These are phyloP conservation scores for Ellobius talpinus DNA, from an alignment of 2,113 vertebrate species.

Conservation along the genomic window DNA sequence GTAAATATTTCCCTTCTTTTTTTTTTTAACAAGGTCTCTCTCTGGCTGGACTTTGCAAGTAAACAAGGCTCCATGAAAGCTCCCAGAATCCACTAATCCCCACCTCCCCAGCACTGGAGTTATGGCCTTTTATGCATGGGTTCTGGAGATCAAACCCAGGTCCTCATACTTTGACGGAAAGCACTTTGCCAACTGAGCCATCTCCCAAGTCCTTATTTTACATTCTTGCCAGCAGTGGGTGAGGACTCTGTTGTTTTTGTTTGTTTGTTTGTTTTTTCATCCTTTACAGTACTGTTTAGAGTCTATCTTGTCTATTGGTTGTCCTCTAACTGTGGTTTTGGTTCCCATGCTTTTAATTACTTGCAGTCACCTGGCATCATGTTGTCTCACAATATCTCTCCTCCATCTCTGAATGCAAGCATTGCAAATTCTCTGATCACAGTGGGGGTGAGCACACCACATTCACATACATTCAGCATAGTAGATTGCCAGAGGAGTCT, in stretches of 20 bases:
- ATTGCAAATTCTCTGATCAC: not conserved
- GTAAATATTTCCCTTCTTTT: too few species aligned
- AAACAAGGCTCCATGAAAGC: not conserved
- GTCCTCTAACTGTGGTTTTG: not conserved
- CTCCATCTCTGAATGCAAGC: not conserved
- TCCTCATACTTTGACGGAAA: not conserved
- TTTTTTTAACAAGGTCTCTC: not conserved
- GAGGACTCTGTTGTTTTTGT: too few species aligned
- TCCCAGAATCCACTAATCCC: not conserved
- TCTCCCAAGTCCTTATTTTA: not conserved
- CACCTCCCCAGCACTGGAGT: not conserved
- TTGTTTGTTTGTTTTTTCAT: too few species aligned
- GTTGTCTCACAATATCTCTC: not conserved
- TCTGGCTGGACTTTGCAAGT: too few species aligned
- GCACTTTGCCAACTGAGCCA: not conserved
- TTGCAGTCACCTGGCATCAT: not conserved
- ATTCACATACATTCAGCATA: not conserved
- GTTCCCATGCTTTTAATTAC: not conserved
- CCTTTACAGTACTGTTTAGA: not conserved
- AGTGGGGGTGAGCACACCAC: not conserved
- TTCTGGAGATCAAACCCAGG: not conserved
- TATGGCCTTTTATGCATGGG: not conserved
- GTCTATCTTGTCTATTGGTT: not conserved
- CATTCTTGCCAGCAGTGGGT: not conserved
- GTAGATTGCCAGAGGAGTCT: not conserved